phyloP scores from a whole-genome alignment of 2,888 invertebrate species.

The Boloria selene region DNA sequence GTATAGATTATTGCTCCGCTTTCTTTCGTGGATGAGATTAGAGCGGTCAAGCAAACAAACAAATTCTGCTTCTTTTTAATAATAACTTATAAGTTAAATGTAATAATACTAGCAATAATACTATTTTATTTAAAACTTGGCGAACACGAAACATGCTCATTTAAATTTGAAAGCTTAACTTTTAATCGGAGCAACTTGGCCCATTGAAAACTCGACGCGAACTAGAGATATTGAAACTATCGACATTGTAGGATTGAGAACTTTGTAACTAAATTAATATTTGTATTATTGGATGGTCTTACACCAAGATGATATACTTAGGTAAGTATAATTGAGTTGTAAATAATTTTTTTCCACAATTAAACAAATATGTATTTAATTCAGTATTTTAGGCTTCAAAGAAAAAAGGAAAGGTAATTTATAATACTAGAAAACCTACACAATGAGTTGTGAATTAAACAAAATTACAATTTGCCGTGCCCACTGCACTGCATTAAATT shows the following conservation, averaged over 20 bases:
- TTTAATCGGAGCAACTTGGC: neutral
- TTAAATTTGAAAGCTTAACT: neutral
- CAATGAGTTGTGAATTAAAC: constrained; percentile 33
- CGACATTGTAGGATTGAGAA: neutral
- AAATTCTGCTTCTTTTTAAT: no score
- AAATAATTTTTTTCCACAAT: neutral
- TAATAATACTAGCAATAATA: no score
- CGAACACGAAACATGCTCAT: no score
- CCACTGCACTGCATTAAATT: constrained; percentile 36
- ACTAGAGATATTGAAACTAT: neutral
- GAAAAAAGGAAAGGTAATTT: constrained; percentile 4
- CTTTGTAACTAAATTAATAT: constrained; percentile 2
- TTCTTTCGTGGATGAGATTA: no score
- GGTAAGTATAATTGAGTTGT: neutral
- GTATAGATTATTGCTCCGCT: no score
- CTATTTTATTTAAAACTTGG: no score
- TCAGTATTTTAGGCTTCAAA: neutral
- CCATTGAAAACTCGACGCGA: constrained; percentile 1
- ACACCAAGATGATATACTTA: neutral
- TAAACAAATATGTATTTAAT: neutral
- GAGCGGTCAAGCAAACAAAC: no score
- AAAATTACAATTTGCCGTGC: constrained; percentile 41
- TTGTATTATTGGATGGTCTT: neutral
- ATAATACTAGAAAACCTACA: constrained; percentile 9
- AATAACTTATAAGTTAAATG: no score